phyloP scores from a whole-genome alignment of 2,888 invertebrate species.

The Caenorhabditis sp. region DNA sequence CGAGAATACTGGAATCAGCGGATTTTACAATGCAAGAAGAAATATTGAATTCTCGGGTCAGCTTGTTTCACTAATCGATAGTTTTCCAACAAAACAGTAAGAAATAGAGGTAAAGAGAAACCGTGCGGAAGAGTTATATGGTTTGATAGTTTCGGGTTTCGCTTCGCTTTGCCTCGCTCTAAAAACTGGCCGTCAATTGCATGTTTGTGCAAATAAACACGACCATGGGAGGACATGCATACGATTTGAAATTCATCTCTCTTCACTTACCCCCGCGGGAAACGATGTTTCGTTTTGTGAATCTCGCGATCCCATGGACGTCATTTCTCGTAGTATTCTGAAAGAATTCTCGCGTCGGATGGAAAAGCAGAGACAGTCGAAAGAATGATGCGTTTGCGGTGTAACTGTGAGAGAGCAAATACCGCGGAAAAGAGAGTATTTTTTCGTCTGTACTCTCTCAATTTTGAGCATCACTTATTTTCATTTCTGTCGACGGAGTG shows the following conservation, averaged over 20 bases:
- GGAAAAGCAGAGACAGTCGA: background rate
- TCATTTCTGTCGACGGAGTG: background rate
- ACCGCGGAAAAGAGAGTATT: background rate
- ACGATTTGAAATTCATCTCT: background rate
- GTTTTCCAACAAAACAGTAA: constrained; percentile 4
- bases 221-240: background rate
- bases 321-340: constrained; percentile 5
- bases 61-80: too few relatives aligned
- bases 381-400: constrained; percentile 3
- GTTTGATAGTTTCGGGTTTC: constrained; percentile 39
- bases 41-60: too few relatives aligned
- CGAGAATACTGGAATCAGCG: constrained; percentile 25
- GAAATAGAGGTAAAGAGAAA: constrained; percentile 9
- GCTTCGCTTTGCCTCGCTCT: constrained; percentile 23
- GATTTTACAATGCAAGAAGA: background rate
- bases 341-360: background rate
- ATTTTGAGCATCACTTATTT: background rate
- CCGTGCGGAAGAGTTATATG: constrained; percentile 41
- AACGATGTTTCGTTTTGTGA: constrained; percentile 51
- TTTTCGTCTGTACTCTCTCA: constrained; percentile 2
- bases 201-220: constrained; percentile 52
- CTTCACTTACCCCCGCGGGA: constrained; percentile 51
- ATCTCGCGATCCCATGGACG: constrained; percentile 22
- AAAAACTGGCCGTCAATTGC: constrained; percentile 33
- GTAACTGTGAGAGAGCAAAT: constrained; percentile 26